Evolutionary conservation across 2,888 invertebrate species (phyloP), one percentile per base, ranked within the genome.

Genomic region (Cyclophora punctaria): DNA sequence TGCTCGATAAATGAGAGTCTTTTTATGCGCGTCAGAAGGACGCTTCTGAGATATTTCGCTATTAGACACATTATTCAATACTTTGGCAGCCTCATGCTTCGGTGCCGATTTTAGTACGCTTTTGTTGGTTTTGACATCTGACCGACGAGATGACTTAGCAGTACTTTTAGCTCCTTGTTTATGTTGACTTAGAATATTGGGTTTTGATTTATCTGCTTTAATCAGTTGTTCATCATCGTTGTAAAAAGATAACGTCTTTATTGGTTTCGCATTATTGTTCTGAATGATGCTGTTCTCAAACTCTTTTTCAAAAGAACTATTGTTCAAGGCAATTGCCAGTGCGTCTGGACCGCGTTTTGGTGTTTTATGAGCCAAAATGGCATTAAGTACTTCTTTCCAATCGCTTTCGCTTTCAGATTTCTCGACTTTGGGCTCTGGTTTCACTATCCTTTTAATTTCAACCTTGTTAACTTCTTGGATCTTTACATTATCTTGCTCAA

Each of bases 331-430:
- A 56, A 83, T 67, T 46, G 83, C 79, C 3, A 83, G 66, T 2
- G 83, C 83, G 49, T 77, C 80, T 0, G 79, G 80, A 0, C 80
- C 82, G 56, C 83, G 71, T 42, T 69, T 73, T 2, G 83, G 83
- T 3, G 88, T 87, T 57, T 83, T 87, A 44, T 80, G 81, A 49
- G 81, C 73, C 47, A 73, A 61, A 48, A 88, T 57, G 45, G 73
- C 81, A 56, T 81, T 69, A 73, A 87, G 73, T 4, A 88, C 88
- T 46, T 67, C 71, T 56, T 78, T 70, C 86, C 86, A 86, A 57
- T 84, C 80, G 20, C 20, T 20, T 20, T 20, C 20, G 20, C 20
- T 20, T 33, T 55, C 62, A 35, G 52, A 56, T 5, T 54, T 52
- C 48, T 56, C 57, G 6, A 46, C 45, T 37, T 52, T 48, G 37